Conservation (phyloP, 2,797 vertebrate species). For the Pelodytes ibericus region DNA sequence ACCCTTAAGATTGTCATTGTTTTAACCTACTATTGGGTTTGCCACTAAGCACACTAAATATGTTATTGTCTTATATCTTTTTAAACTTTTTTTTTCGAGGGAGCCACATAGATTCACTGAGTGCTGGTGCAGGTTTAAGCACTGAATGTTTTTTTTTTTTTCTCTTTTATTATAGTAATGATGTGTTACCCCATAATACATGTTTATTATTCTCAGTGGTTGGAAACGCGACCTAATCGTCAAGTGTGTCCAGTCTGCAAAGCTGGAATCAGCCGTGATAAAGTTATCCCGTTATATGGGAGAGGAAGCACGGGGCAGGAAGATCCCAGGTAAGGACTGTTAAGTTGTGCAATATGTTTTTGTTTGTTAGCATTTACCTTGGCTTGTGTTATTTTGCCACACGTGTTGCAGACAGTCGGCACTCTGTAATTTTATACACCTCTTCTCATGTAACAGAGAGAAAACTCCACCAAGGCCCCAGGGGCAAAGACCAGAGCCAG, state of each 20-base stretch:
- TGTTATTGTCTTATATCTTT: no score
- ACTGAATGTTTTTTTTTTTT: no score
- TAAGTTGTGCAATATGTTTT: neutral
- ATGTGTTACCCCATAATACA: no score
- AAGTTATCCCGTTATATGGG: conserved; percentile 96
- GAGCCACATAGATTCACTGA: no score
- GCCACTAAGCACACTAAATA: no score
- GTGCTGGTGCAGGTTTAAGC: no score
- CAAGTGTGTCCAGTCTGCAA: conserved; percentile 98
- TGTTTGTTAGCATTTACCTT: neutral
- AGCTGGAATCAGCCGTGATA: conserved; percentile 96
- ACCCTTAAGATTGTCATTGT: no score
- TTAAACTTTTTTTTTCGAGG: no score
- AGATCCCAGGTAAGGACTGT: conserved; percentile 86
- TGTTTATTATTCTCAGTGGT: conserved; percentile 78
- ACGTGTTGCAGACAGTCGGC: neutral
- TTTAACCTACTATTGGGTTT: no score
- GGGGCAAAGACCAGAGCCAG: conserved; percentile 97
- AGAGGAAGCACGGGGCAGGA: conserved; percentile 95
- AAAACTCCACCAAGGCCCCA: conserved; percentile 96
- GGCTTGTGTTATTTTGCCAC: neutral
- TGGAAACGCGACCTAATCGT: conserved; percentile 95
- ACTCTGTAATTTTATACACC: neutral
- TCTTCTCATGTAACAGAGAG: conserved; percentile 77
- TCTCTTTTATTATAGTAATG: no score